These are phyloP conservation scores for Sus scrofa DNA, from an alignment of 2,113 vertebrate genomes.

Conservation along the genomic window DNA sequence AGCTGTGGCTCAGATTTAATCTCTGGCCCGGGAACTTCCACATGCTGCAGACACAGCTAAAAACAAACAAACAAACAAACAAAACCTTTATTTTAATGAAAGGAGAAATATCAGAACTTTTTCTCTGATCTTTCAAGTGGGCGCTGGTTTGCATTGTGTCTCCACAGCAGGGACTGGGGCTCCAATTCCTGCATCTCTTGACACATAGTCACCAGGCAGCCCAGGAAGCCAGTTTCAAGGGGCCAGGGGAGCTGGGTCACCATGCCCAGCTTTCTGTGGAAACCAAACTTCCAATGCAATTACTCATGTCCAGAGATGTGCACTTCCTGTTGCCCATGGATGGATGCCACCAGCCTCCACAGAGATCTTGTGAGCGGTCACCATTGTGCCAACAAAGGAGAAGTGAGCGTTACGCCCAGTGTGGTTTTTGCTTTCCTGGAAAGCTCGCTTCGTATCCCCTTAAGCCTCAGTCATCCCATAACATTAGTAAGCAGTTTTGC, in stretches of 20 bases:
- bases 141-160: fast-evolving
- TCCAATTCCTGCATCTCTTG: fast-evolving
- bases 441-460: neutral
- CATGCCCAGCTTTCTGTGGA: neutral
- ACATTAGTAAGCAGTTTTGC: neutral
- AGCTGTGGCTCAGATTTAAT: too few species aligned
- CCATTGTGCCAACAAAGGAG: neutral
- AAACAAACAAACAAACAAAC: too few species aligned
- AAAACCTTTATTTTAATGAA: neutral
- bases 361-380: neutral
- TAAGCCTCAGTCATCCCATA: neutral
- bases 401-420: neutral
- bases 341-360: fast-evolving
- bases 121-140: neutral
- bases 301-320: neutral
- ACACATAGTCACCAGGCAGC: fast-evolving
- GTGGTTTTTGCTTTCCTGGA: slow-evolving; percentile 54
- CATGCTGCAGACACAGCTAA: too few species aligned
- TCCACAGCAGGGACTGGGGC: neutral
- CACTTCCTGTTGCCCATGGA: neutral
- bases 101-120: neutral
- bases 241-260: neutral
- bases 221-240: neutral
- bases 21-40: too few species aligned
- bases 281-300: neutral